phyloP scores from a whole-genome alignment of 2,888 invertebrate genomes.

The Stenurella melanura region DNA sequence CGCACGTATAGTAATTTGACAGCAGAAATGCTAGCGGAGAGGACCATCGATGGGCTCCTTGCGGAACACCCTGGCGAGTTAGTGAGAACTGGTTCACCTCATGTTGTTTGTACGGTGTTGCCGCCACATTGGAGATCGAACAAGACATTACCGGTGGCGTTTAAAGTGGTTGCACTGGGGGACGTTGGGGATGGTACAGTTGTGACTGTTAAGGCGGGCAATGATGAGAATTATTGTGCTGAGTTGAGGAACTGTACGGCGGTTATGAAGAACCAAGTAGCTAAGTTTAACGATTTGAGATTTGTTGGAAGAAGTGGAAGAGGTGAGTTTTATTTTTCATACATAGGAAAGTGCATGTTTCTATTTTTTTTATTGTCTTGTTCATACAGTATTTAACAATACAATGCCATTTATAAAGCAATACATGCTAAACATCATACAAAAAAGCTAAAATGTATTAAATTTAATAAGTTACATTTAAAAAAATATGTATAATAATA shows the following conservation, averaged over 20 bases:
- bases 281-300: conserved; percentile 98
- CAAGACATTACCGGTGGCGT: conserved; percentile 97
- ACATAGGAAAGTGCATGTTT: no score
- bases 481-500: no score
- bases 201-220: conserved; percentile 96
- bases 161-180: conserved; percentile 96
- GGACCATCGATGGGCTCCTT: conserved; percentile 89
- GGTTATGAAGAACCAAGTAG: conserved; percentile 98
- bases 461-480: no score
- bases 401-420: no score
- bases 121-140: conserved; percentile 99
- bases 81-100: conserved; percentile 93
- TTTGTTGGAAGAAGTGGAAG: conserved; percentile 99
- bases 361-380: no score
- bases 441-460: no score
- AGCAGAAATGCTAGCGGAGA: conserved; percentile 91
- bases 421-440: no score
- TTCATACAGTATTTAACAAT: no score
- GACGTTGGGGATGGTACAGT: conserved; percentile 97
- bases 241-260: conserved; percentile 96
- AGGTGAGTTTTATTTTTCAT: conserved; percentile 80
- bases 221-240: conserved; percentile 98
- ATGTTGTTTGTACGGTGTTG: conserved; percentile 95
- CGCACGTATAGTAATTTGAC: conserved; percentile 81
- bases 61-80: conserved; percentile 95